Percentiles rank a stretch among this genome's conserved stretches.
Conservation (phyloP, 1,140 invertebrate species). For the Agraylea sexmaculata region DNA sequence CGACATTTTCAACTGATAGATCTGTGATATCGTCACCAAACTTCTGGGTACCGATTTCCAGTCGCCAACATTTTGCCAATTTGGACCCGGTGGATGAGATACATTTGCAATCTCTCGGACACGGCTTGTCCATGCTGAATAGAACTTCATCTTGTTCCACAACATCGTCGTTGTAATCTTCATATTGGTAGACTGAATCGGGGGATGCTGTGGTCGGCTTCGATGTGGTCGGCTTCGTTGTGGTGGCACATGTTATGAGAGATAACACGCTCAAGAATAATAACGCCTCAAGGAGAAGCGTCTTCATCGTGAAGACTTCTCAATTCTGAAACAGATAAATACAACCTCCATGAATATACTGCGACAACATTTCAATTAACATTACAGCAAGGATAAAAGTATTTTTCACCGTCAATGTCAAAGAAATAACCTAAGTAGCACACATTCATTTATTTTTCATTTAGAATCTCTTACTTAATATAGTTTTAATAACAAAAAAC, state of each 20-base stretch:
- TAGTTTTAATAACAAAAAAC: too few relatives aligned
- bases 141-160: slow-evolving; percentile 30
- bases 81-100: slow-evolving; percentile 33
- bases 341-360: too few relatives aligned
- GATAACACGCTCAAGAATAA: slow-evolving; percentile 36
- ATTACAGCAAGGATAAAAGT: too few relatives aligned
- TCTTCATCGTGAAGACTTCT: slow-evolving; percentile 30
- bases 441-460: too few relatives aligned
- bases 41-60: slow-evolving; percentile 45
- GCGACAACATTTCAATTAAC: too few relatives aligned
- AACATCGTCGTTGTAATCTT: slow-evolving; percentile 30
- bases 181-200: slow-evolving; percentile 29
- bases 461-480: too few relatives aligned
- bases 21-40: slow-evolving; percentile 47
- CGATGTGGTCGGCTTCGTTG: slow-evolving; percentile 27
- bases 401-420: too few relatives aligned
- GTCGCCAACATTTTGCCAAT: slow-evolving; percentile 37
- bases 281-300: slow-evolving; percentile 35
- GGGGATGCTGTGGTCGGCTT: slow-evolving; percentile 28
- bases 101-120: slow-evolving; percentile 39
- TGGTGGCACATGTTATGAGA: slow-evolving; percentile 21
- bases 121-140: slow-evolving; percentile 36
- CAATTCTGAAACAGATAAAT: slow-evolving; percentile 33
- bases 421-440: too few relatives aligned
- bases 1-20: slow-evolving; percentile 44